phyloP scores from a whole-genome alignment of 2,888 invertebrate genomes.

The Ophioninae sp. region DNA sequence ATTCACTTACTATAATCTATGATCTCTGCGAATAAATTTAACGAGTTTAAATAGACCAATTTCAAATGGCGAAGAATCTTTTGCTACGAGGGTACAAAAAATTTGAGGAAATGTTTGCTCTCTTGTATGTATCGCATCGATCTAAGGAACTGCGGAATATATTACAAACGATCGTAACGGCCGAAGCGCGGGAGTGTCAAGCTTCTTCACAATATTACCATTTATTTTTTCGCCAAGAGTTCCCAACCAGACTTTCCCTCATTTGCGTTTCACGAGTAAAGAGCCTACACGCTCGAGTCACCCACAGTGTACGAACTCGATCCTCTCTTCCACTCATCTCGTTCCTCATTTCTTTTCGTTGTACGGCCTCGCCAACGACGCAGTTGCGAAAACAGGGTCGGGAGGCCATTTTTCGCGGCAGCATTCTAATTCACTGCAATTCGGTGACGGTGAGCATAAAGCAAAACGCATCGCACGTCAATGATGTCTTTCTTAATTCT shows the following conservation, averaged over 20 bases:
- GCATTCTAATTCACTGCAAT: neutral
- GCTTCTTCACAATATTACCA: neutral
- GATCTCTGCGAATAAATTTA: neutral
- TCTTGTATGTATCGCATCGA: neutral
- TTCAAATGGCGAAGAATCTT: neutral
- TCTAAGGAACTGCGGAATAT: neutral
- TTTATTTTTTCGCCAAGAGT: slow-evolving; percentile 54
- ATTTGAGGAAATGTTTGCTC: neutral
- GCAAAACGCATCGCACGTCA: no score
- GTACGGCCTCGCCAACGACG: slow-evolving; percentile 39
- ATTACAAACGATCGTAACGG: neutral
- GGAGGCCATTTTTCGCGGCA: slow-evolving; percentile 36
- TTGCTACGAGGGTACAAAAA: neutral
- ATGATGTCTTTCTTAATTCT: neutral
- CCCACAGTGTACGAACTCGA: slow-evolving; percentile 69
- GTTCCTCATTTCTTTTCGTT: slow-evolving; percentile 52
- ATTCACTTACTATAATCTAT: neutral
- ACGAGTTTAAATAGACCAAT: neutral
- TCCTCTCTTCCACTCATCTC: slow-evolving; percentile 28
- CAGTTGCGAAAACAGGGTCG: slow-evolving; percentile 52
- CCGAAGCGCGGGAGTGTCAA: neutral
- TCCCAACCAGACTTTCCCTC: slow-evolving; percentile 59
- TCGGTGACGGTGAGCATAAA: neutral
- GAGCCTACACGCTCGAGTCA: slow-evolving; percentile 70
- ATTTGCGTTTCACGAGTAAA: slow-evolving; percentile 59